Conservation (phyloP, 2,113 vertebrate genomes). For the Ptilonorhynchus violaceus region DNA sequence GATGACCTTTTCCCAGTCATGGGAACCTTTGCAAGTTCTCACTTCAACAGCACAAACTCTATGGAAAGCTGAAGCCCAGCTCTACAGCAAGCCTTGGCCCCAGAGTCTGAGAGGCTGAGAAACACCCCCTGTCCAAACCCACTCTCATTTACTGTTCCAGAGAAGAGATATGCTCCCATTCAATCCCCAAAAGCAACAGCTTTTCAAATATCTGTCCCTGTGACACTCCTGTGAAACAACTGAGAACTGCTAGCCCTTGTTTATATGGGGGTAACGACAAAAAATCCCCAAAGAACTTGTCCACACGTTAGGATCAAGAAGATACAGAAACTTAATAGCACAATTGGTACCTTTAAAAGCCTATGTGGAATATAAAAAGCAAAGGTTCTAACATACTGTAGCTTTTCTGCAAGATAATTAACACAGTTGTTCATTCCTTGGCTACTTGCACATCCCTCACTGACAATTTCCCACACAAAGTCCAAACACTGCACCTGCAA, state of each 20-base stretch:
- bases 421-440: neutral
- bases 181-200: accelerated
- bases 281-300: neutral
- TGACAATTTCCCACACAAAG: neutral
- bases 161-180: neutral
- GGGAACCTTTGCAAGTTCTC: neutral
- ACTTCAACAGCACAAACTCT: neutral
- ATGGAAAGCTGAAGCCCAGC: neutral
- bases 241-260: neutral
- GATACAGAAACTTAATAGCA: neutral
- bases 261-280: neutral
- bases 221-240: neutral
- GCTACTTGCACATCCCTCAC: neutral
- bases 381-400: neutral
- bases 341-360: neutral
- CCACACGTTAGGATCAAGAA: neutral
- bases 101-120: neutral
- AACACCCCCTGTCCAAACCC: neutral
- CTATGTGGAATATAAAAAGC: neutral
- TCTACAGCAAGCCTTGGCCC: neutral
- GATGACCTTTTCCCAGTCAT: neutral
- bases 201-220: neutral
- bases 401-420: neutral
- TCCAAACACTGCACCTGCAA: neutral
- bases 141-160: neutral